Conservation (phyloP, 1,140 invertebrate species). For the Drosophila erecta region DNA sequence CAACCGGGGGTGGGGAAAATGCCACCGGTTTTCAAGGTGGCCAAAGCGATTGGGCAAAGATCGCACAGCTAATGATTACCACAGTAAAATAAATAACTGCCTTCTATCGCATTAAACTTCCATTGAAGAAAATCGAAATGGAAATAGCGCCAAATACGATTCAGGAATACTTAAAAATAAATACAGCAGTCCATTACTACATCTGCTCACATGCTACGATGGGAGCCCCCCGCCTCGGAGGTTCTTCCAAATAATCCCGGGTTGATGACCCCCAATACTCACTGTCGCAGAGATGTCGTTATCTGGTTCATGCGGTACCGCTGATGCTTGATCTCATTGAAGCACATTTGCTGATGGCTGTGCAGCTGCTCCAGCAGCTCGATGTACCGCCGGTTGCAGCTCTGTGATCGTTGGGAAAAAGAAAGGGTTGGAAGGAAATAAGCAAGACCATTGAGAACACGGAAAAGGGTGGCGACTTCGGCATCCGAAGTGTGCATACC, state of each 20-base stretch:
- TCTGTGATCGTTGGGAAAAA: slow-evolving; percentile 84
- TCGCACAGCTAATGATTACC: not conserved
- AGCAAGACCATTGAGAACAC: not conserved
- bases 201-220: too few relatives aligned
- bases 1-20: not conserved
- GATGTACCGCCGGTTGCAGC: slow-evolving; percentile 91
- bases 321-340: slow-evolving; percentile 95
- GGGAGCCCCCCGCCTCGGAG: not conserved
- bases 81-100: not conserved
- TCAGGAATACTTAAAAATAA: too few relatives aligned
- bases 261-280: slow-evolving; percentile 51
- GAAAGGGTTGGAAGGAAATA: not conserved
- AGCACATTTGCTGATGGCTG: slow-evolving; percentile 93
- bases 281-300: slow-evolving; percentile 91
- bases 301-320: slow-evolving; percentile 94
- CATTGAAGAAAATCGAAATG: too few relatives aligned
- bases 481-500: not conserved
- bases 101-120: too few relatives aligned
- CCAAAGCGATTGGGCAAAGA: slow-evolving; percentile 13
- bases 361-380: slow-evolving; percentile 93
- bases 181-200: too few relatives aligned
- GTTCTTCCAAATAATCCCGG: not conserved
- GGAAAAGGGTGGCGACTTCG: not conserved
- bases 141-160: too few relatives aligned
- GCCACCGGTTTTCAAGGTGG: slow-evolving; percentile 18